Conservation (phyloP, 2,888 invertebrate genomes). For the Tigriopus californicus region DNA sequence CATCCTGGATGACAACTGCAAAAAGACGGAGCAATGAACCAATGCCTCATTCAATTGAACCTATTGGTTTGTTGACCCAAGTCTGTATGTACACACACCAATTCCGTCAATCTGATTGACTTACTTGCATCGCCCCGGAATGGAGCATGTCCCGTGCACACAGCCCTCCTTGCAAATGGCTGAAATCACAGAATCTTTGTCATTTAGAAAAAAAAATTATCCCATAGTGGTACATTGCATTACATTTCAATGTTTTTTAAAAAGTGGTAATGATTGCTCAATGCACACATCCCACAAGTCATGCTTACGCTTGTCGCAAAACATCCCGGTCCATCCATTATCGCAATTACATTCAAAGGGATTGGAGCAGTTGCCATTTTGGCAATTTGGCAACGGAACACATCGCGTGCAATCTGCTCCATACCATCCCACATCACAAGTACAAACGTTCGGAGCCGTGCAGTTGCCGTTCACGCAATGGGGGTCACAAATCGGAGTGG, state of each 20-base stretch:
- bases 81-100: too few relatives aligned
- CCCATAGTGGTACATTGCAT: too few relatives aligned
- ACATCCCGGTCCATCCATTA: background rate
- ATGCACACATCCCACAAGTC: background rate
- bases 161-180: background rate
- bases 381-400: background rate
- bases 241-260: too few relatives aligned
- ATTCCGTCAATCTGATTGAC: too few relatives aligned
- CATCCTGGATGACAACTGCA: background rate
- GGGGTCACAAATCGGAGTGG: background rate
- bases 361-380: background rate
- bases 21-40: too few relatives aligned
- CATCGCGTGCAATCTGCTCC: background rate
- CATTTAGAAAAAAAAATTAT: background rate
- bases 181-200: background rate
- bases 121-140: background rate
- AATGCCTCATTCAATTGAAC: too few relatives aligned
- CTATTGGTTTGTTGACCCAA: too few relatives aligned
- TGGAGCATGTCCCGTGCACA: background rate
- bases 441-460: background rate
- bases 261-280: too few relatives aligned
- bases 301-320: background rate
- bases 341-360: background rate
- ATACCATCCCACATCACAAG: conserved; percentile 2
- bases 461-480: background rate